Evolutionary conservation across 37 sponge, comb jelly and placozoan genomes (phyloP).

Genomic region (Halisarca cf. caerulea): DNA sequence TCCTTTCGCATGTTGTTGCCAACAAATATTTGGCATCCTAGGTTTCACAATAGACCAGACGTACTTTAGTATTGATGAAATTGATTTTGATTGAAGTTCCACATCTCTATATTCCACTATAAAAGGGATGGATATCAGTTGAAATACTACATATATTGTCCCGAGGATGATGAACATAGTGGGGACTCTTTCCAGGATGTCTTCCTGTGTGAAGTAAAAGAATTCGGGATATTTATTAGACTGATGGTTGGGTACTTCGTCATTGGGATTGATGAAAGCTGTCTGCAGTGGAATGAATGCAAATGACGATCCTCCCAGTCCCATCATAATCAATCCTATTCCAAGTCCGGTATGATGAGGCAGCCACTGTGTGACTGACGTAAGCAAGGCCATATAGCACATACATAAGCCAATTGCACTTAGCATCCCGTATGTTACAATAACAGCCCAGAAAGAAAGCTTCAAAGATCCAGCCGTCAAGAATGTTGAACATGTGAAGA

Average conservation of each 20-base stretch:
- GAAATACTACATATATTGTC: not conserved
- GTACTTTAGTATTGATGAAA: not conserved
- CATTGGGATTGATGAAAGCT: conserved; percentile 41
- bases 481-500: not conserved
- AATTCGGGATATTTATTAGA: not conserved
- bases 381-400: conserved; percentile 12
- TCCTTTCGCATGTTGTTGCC: no score
- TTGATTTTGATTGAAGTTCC: no score
- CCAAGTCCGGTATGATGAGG: conserved; percentile 31
- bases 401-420: conserved; percentile 34
- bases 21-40: no score
- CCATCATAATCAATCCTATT: conserved; percentile 28
- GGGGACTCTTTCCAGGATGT: conserved; percentile 41
- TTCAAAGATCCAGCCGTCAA: not conserved
- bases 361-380: conserved; percentile 41
- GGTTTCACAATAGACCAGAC: not conserved
- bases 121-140: not conserved
- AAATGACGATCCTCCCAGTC: conserved; percentile 30
- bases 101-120: not conserved
- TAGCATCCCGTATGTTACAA: conserved; percentile 29
- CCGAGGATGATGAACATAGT: not conserved
- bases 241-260: not conserved
- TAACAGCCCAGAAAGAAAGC: conserved; percentile 24
- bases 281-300: conserved; percentile 42
- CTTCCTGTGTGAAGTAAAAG: not conserved